These are phyloP conservation scores for Littorina saxatilis DNA, from an alignment of 1,140 invertebrate species.

Conservation along the genomic window DNA sequence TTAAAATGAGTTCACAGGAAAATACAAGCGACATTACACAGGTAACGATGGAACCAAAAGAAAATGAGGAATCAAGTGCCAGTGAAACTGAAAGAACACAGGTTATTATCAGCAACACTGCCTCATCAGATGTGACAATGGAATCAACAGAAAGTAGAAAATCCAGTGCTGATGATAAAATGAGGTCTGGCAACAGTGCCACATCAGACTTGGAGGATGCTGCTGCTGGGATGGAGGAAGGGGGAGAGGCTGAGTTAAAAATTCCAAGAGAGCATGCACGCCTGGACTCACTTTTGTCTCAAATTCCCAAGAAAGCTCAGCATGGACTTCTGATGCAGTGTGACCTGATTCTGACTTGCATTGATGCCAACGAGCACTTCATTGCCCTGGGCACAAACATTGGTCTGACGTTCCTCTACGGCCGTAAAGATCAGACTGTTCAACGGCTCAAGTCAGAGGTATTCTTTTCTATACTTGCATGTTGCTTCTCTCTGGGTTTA, in stretches of 20 bases:
- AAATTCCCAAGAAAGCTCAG: slow-evolving; percentile 87
- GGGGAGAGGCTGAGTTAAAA: not conserved
- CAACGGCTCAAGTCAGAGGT: slow-evolving; percentile 89
- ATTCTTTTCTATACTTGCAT: not conserved
- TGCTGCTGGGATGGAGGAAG: not conserved
- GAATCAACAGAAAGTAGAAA: not conserved
- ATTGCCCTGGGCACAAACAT: slow-evolving; percentile 90
- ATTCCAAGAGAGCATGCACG: slow-evolving; percentile 85
- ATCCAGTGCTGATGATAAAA: not conserved
- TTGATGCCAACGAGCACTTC: slow-evolving; percentile 87
- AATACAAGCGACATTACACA: too few relatives aligned
- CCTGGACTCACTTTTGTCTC: slow-evolving; percentile 84
- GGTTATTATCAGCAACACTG: not conserved
- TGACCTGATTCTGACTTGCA: slow-evolving; percentile 87
- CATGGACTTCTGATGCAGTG: slow-evolving; percentile 84
- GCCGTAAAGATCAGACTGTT: slow-evolving; percentile 85
- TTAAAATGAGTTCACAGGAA: too few relatives aligned
- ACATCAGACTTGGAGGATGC: not conserved
- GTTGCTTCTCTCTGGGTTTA: too few relatives aligned
- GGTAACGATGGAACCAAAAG: too few relatives aligned
- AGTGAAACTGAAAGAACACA: not conserved
- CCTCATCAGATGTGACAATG: not conserved
- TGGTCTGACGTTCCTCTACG: slow-evolving; percentile 90
- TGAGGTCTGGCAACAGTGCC: not conserved
- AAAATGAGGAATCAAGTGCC: not conserved